A percentile compares a stretch with the other conserved stretches of the same genome.
phyloP scores from a whole-genome alignment of 1,140 invertebrate species.

The Zophobas atratus region DNA sequence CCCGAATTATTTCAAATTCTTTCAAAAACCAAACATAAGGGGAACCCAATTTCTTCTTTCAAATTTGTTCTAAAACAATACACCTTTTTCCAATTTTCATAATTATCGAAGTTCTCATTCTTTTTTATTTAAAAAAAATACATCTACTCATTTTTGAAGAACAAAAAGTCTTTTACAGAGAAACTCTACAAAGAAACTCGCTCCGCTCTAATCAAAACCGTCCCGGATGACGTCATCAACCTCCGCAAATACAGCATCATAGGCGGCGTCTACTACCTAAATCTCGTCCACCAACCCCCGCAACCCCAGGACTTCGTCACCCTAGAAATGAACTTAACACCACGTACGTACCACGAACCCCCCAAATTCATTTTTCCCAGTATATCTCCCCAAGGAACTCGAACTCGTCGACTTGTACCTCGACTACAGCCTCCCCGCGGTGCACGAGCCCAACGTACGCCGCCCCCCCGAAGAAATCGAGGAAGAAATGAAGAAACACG shows the following conservation, averaged over 20 bases:
- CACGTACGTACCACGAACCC: conserved; percentile 64
- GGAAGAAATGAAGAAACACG: conserved; percentile 81
- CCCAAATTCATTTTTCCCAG: conserved; percentile 67
- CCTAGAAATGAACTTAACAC: conserved; percentile 67
- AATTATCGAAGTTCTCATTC: too few relatives aligned
- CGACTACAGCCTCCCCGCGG: conserved; percentile 69
- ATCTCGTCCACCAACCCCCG: conserved; percentile 77
- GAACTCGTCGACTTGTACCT: conserved; percentile 78
- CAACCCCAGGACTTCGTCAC: conserved; percentile 73
- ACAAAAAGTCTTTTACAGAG: neutral
- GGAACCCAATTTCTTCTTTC: too few relatives aligned
- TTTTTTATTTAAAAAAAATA: too few relatives aligned
- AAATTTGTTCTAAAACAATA: too few relatives aligned
- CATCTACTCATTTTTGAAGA: too few relatives aligned
- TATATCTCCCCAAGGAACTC: conserved; percentile 78
- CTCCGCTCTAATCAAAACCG: neutral
- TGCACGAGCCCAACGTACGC: conserved; percentile 74
- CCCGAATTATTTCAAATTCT: too few relatives aligned
- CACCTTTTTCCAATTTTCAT: too few relatives aligned
- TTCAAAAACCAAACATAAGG: too few relatives aligned
- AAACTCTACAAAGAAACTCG: neutral
- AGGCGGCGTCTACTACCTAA: conserved; percentile 77
- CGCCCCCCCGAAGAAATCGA: conserved; percentile 86
- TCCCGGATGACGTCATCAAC: conserved; percentile 69
- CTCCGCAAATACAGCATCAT: conserved; percentile 77